Evolutionary conservation across 1,140 invertebrate genomes (phyloP), one percentile per base, ranked within the genome.

Genomic region (Sinonovacula constricta): DNA sequence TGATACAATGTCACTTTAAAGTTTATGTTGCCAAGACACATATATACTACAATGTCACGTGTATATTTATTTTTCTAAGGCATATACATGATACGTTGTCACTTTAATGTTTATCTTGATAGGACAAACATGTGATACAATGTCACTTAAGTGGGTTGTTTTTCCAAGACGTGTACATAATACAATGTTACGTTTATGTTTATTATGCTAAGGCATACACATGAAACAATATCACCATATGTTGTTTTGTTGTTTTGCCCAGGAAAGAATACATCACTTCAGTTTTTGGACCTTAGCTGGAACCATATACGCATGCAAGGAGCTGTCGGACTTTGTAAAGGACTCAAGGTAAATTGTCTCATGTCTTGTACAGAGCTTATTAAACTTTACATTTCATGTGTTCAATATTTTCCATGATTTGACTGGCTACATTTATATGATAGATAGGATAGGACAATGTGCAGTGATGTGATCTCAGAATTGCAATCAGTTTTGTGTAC

Each of bases 261-360:
- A 90, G 89, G 81, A 39, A 78, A 81, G 18, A 90, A 89, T 69
- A 81, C 84, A 22, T 75, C 81, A 3, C 34, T 91, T 5, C 83
- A 88, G 60, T 76, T 65, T 18, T 68, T 91, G 15, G 87, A 91
- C 74, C 49, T 91, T 1, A 91, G 90, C 70, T 91, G 90, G 90
- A 91, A 91, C 75, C 83, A 88, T 53, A 89, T 91, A 26, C 66
- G 89, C 36, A 60, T 85, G 14, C 82, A 72, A 36, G 90, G 89
- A 3, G 89, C 88, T 26, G 83, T 90, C 14, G 84, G 86, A 31
- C 60, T 91, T 18, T 88, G 86, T 49, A 87, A 88, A 72, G 88
- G 90, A n/a, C 68, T 91, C 18, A 84, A 88, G 86, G 89, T 90
- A 79, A 60, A 18, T 45, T 39, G n/a, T n/a, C n/a, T n/a, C n/a